Evolutionary conservation across 1,140 invertebrate species (phyloP), one percentile per base, ranked within the genome.

Genomic region (Drosophila kohkoa): DNA sequence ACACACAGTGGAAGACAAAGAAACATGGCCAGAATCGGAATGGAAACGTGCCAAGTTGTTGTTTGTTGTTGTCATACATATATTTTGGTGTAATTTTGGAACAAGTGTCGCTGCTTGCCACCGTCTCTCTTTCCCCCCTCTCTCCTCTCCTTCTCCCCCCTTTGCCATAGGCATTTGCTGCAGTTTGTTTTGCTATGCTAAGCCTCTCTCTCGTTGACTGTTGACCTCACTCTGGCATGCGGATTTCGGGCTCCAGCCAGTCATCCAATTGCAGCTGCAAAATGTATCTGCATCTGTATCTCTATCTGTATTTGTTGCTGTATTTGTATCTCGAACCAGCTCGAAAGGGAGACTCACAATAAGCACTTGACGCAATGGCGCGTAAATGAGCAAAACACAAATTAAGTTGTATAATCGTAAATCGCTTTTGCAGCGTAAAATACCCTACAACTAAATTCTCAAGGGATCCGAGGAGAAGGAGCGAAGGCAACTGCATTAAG

Each of bases 361-460:
- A 38, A 38, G 48, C 48, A 28, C 46, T 8, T 30, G 63, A 59
- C 38, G 80, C 80, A 79, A 77, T 83, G 78, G 69, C 70, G 63
- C 82, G 75, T 82, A 75, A 82, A 79, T 79, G 65, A 58, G 64
- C 67, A 59, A 62, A 55, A 60, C 32, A 65, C 35, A 77, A 79
- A 79, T 85, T 75, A 73, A 76, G 79, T 72, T 79, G 64, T 70
- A 51, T 49, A 58, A 75, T 79, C 76, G 62, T 58, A 69, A 71
- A 86, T 82, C 35, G 57, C n/a, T 43, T 43, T 43, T 13, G n/a
- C 41, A 5, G 41, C 7, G 20, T 15, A 1, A 8, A 13, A 58
- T 65, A 65, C 60, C 60, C 60, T 68, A 5, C 16, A 73, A 51
- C 51, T 4, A 10, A 13, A 32, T n/a, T 5, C 3, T 25, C 10